These are phyloP conservation scores for Ochropacha duplaris DNA, from an alignment of 2,888 invertebrate genomes.

Conservation along the genomic window DNA sequence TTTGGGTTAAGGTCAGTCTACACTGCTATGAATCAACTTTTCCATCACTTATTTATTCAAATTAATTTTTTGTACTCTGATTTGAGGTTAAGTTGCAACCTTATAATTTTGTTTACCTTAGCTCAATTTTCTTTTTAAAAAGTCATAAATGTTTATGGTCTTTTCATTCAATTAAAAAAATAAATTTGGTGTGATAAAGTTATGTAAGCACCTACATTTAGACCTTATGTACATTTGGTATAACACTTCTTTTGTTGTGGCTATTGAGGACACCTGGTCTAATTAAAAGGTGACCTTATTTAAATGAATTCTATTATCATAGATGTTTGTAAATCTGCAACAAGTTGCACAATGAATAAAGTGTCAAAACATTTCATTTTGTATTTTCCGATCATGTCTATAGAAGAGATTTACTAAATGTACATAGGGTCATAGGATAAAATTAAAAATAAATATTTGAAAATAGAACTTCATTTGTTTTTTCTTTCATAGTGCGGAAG, in stretches of 20 bases:
- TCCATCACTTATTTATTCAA: no score
- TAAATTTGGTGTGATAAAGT: constrained; percentile 10
- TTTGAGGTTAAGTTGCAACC: no score
- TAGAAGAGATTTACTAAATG: background rate
- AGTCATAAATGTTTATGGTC: background rate
- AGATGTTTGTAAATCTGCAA: no score
- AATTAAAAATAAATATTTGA: background rate
- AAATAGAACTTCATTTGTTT: background rate
- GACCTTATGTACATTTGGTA: background rate
- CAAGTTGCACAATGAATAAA: no score
- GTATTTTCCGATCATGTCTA: no score
- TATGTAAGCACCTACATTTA: constrained; percentile 9
- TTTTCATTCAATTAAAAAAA: constrained; percentile 9
- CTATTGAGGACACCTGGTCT: background rate
- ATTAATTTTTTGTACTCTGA: no score
- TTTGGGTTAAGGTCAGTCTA: no score
- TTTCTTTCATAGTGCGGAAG: constrained; percentile 38
- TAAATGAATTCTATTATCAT: background rate
- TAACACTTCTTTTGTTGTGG: background rate
- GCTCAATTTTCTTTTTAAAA: background rate
- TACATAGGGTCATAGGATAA: background rate
- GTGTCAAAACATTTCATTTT: no score
- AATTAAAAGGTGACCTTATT: background rate
- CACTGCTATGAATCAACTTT: no score
- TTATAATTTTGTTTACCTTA: background rate